Base-by-base conservation (phyloP, 2,888 invertebrate genomes). In the Cyrtodaria siliqua region DNA sequence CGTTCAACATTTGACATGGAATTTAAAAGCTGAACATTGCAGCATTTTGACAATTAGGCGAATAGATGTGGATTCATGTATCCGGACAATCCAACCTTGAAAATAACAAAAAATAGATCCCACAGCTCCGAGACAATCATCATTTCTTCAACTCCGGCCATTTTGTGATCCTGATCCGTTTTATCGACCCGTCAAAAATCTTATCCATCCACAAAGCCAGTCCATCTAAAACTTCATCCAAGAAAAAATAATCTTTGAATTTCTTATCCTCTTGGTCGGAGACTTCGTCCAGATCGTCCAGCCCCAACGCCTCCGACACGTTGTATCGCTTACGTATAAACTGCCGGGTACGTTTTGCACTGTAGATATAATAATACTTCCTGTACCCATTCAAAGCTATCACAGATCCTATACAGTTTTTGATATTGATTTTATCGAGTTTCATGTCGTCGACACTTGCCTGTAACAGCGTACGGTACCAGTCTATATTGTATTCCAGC, bases 351-450 rank as follows among this genome's bases (percentile, higher is more conserved):
- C 84, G 75, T 68, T 87, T 89, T 6, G 90, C 88, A 94, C 99
- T 99, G 94, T 98, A 99, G 95, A 99, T 98, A 93, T 98, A 99
- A 94, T 98, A 99, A 94, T 99, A 99, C 94, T 98, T 97, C 80
- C 99, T 95, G 94, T 98, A 97, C 26, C 99, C 99, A 94, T 99
- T 99, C 80, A 99, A 94, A 1, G 98, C 96, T 55, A 99, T 94
- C 72, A 99, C 99, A 3, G 93, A 93, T 26, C 99, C 99, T 50
- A 99, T 96, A 92, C 99, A 99, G 94, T 99, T 99, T 42, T 80
- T 78, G 47, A 87, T 86, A 94, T 99, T 99, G 75, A 99, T 98
- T 82, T 96, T 96, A 83, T 96, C 95, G 50, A 96, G 95, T 88
- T 97, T 96, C 4, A 97, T 96, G 73, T 98, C 95, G 55, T 97